Evolutionary conservation across 2,888 invertebrate genomes (phyloP).

Genomic region (Amblyjoppa fuscipennis): DNA sequence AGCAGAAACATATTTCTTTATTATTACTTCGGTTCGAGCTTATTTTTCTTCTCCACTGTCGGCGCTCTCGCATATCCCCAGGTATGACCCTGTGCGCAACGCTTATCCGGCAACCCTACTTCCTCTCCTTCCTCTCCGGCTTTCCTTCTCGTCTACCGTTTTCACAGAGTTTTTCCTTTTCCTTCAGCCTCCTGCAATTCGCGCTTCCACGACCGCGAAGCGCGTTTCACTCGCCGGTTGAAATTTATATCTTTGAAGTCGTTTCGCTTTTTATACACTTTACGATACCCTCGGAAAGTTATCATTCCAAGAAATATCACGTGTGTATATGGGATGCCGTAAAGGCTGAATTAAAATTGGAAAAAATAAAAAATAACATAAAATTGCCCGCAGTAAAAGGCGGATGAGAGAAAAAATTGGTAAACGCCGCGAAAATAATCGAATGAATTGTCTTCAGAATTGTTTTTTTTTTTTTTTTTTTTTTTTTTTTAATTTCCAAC

Average conservation of each 20-base stretch:
- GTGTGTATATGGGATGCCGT: conserved; percentile 29
- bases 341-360: conserved; percentile 34
- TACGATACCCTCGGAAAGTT: conserved; percentile 73
- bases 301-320: conserved; percentile 70
- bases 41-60: conserved; percentile 82
- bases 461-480: background rate
- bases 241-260: conserved; percentile 79
- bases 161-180: conserved; percentile 53
- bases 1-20: conserved; percentile 85
- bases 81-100: conserved; percentile 70
- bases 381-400: conserved; percentile 38
- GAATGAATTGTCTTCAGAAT: background rate
- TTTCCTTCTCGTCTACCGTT: conserved; percentile 24
- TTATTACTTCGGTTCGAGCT: conserved; percentile 84
- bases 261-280: conserved; percentile 80
- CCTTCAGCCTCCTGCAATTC: conserved; percentile 63
- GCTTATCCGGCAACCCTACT: conserved; percentile 50
- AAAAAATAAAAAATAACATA: conserved; percentile 21
- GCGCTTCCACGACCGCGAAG: conserved; percentile 48
- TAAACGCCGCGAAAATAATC: background rate
- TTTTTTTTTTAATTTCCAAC: background rate
- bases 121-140: conserved; percentile 5
- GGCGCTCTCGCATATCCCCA: conserved; percentile 80
- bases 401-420: conserved; percentile 1
- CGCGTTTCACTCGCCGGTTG: conserved; percentile 56